Evolutionary conservation across 2,113 vertebrate genomes (phyloP), one percentile per base, ranked within the genome.

Genomic region (Sapajus apella): DNA sequence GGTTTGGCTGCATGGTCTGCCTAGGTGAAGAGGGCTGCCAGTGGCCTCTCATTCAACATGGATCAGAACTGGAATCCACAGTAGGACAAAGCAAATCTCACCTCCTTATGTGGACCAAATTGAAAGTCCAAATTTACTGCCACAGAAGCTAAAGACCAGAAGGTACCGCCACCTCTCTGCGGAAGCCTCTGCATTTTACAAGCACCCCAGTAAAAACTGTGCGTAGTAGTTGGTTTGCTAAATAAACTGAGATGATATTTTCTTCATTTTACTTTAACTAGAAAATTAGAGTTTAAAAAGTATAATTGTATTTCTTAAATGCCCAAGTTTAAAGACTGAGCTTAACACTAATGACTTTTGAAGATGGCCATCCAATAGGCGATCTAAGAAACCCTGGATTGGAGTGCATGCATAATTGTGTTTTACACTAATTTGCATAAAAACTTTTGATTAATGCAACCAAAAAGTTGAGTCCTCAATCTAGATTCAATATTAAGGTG

Each of bases 1-100:
- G 12, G 2, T 25, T 17, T 11, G 47, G 1, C 2, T 17, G 6
- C 8, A 21, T 14, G 37, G 17, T 2, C 0, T 64, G 11, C 12
- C 27, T 9, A 32, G 12, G 37, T 8, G 37, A 40, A 72, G 11
- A 23, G 7, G 3, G 3, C 52, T 1, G 8, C 35, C 2, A 11
- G 18, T 72, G 27, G 6, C 8, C 18, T 56, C n/a, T 12, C 50
- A 6, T 20, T 56, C 50, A 13, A 4, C 10, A 73, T 37, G 27
- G 12, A 32, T 58, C 30, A n/a, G 37, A 56, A 73, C 73, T n/a
- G 37, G 18, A 47, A 45, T 17, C 1, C 8, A 16, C 4, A 17
- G 40, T 8, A 43, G 70, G 2, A n/a, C 7, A 47, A 64, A 9
- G 3, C 37, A 61, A 25, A 45, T 32, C 52, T 61, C 40, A 4